Conservation (phyloP, 2,797 vertebrate genomes). For the Pseudochirops cupreus region DNA sequence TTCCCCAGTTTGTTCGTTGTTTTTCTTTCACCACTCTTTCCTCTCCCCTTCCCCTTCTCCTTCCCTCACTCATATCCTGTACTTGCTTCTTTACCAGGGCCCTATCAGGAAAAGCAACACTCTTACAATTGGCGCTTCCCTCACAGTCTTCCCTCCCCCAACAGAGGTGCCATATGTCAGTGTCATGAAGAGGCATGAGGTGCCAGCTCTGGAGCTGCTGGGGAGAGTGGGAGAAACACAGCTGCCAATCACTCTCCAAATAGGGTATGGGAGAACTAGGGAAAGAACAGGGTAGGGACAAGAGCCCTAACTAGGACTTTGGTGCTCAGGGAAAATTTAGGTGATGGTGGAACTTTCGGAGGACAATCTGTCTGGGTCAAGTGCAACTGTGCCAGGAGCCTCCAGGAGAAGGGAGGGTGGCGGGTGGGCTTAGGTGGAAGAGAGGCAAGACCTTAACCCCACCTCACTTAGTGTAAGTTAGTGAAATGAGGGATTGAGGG, state of each 20-base stretch:
- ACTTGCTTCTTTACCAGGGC: slow-evolving; percentile 15
- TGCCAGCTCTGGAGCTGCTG: neutral
- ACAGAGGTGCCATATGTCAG: slow-evolving; percentile 59
- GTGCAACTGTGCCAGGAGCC: neutral
- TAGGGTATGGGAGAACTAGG: neutral
- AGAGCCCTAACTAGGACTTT: neutral
- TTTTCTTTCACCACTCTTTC: slow-evolving; percentile 58
- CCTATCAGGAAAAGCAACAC: slow-evolving; percentile 56
- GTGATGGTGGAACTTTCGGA: neutral
- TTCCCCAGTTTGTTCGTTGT: neutral
- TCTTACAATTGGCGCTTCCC: slow-evolving; percentile 38
- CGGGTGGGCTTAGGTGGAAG: neutral
- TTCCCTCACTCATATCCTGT: slow-evolving; percentile 8
- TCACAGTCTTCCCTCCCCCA: slow-evolving; percentile 40
- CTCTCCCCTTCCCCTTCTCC: slow-evolving; percentile 40
- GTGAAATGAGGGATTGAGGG: neutral
- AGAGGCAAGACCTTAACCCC: neutral
- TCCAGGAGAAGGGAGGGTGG: neutral
- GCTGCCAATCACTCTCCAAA: slow-evolving; percentile 62
- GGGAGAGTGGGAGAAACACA: slow-evolving; percentile 56
- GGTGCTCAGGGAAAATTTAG: neutral
- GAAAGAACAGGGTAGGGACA: neutral
- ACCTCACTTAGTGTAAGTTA: neutral
- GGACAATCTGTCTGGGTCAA: neutral
- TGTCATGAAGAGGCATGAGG: slow-evolving; percentile 47